Base-by-base conservation (phyloP, 2,797 vertebrate genomes). In the Manis javanica region DNA sequence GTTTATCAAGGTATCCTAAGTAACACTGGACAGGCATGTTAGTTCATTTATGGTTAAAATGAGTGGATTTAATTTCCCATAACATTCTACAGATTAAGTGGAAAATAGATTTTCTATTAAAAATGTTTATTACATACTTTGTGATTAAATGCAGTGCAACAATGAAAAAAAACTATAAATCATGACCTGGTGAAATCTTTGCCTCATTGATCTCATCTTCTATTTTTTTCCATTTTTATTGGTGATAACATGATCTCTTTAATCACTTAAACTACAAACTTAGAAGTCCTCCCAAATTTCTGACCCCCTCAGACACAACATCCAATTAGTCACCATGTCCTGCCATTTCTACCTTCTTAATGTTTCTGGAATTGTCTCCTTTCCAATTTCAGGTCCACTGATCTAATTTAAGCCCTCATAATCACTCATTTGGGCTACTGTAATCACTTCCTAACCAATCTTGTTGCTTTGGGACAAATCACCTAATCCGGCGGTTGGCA, bases 361-460 rank as follows among this genome's bases (percentile, higher is more conserved):
- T 92, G 34, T 85, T 87, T 92, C 72, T 94, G 66, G 46, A 81
- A 63, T 75, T 69, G 5, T 82, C 53, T 90, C 59, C 24, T 85
- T 29, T 68, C 34, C 7, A 74, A n/a, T 34, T 53, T 86, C 42
- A n/a, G 16, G 10, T n/a, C 24, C 26, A 63, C 13, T 64, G 55
- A 46, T 87, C 21, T 23, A 75, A 74, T 77, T 97, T 39, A 94
- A 66, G 21, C 24, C 92, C 21, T 92, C 37, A 21, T 66, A 55
- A 51, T 59, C 46, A 79, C 5, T 72, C 49, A 49, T 14, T 12
- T 53, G 24, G 39, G 26, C 23, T 72, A 81, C 12, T 55, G 61
- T 18, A 79, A 49, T 78, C 13, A 8, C 8, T 82, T 85, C 7
- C 49, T 77, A 86, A 64, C 5, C 74, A 34, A 88, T 84, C 21